Percentiles rank a stretch among this genome's conserved stretches.
Evolutionary conservation across 2,888 invertebrate genomes (phyloP).

Genomic region (Sarcophaga carnaria): DNA sequence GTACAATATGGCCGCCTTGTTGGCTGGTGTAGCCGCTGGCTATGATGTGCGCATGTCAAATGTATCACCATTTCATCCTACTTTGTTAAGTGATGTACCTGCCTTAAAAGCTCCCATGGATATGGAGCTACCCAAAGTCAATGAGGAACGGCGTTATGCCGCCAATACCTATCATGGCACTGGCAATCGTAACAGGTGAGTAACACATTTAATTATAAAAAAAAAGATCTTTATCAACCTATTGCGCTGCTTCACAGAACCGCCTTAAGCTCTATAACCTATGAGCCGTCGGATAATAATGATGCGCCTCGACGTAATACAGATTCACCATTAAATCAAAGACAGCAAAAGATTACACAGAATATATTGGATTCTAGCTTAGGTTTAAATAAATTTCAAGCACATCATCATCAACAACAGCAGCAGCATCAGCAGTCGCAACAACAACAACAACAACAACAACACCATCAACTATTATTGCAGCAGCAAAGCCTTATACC

Average conservation of each 20-base stretch:
- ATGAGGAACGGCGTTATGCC: slow-evolving; percentile 79
- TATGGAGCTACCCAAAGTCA: slow-evolving; percentile 70
- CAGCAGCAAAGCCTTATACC: slow-evolving; percentile 54
- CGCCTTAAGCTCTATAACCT: slow-evolving; percentile 57
- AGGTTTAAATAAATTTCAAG: slow-evolving; percentile 50
- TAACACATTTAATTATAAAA: slow-evolving; percentile 35
- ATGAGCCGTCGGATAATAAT: slow-evolving; percentile 40
- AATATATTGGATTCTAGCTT: slow-evolving; percentile 21
- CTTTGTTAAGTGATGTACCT: slow-evolving; percentile 85
- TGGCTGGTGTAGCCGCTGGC: slow-evolving; percentile 95
- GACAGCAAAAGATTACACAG: slow-evolving; percentile 27
- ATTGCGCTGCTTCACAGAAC: slow-evolving; percentile 22
- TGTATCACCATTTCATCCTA: slow-evolving; percentile 91
- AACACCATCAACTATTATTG: slow-evolving; percentile 29
- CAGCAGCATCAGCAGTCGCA: slow-evolving; percentile 54
- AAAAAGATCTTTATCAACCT: too few species aligned
- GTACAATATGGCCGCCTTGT: slow-evolving; percentile 95
- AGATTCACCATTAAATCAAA: slow-evolving; percentile 51
- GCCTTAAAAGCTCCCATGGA: slow-evolving; percentile 81
- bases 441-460: slow-evolving; percentile 53
- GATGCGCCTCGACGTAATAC: slow-evolving; percentile 47
- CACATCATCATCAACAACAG: slow-evolving; percentile 57
- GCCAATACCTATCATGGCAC: slow-evolving; percentile 97
- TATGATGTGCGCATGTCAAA: slow-evolving; percentile 96
- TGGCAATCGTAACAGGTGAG: slow-evolving; percentile 87